phyloP scores from a whole-genome alignment of 2,888 invertebrate species.

The Orthosia incerta region DNA sequence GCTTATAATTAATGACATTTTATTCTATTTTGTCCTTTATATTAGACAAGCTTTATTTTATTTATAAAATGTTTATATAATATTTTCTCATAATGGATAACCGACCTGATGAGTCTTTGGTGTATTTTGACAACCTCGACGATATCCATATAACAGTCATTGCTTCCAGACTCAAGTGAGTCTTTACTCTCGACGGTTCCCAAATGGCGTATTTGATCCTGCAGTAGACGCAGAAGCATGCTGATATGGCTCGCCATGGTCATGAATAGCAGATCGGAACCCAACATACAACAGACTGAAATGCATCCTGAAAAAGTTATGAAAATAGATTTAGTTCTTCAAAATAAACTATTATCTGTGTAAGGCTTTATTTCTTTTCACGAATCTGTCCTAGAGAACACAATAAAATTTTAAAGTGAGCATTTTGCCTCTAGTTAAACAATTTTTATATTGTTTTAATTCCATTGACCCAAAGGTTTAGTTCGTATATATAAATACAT shows the following conservation, averaged over 20 bases:
- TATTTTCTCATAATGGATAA: background rate
- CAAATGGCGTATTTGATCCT: constrained; percentile 78
- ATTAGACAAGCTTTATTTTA: background rate
- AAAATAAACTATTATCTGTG: background rate
- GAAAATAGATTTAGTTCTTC: background rate
- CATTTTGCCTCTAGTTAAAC: background rate
- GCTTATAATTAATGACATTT: too few species aligned
- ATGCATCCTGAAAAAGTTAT: constrained; percentile 71
- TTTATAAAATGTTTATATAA: background rate
- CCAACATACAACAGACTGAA: constrained; percentile 82
- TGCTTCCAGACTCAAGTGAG: constrained; percentile 12
- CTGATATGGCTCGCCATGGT: constrained; percentile 85
- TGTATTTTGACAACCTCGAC: constrained; percentile 79
- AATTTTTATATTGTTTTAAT: background rate
- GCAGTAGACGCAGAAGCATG: constrained; percentile 80
- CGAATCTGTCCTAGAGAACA: background rate
- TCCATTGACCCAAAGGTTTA: background rate
- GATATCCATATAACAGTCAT: constrained; percentile 77
- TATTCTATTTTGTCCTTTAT: too few species aligned
- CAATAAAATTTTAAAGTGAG: background rate
- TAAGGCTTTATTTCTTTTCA: background rate
- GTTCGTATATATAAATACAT: too few species aligned
- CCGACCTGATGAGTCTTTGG: constrained; percentile 81
- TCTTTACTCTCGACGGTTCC: constrained; percentile 45
- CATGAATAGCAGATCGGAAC: constrained; percentile 82